Base-by-base conservation (phyloP, 2,888 invertebrate species). In the Tinea semifulvella region DNA sequence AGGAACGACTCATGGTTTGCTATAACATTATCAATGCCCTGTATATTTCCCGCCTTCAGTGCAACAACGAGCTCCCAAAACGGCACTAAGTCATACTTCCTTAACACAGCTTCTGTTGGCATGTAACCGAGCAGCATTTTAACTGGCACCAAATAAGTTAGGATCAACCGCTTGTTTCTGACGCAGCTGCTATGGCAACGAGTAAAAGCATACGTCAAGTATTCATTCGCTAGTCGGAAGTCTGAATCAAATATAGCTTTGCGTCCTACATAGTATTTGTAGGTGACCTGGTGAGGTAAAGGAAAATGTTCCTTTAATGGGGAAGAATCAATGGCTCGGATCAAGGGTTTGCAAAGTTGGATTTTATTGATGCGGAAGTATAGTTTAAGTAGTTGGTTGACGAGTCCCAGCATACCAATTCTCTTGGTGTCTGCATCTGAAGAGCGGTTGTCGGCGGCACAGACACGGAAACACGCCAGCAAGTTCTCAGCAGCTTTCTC, bases 231-330 rank as follows among this genome's bases (percentile, higher is more conserved):
- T 69, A 88, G 85, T 66, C 90, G 90, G 62, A 96, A 96, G 64
- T 98, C 95, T 45, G 96, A 96, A 70, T 99, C 98, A 66, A 98
- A 99, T 95, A 99, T 98, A 2, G 96, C 94, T 67, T 98, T 98
- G 20, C 98, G 85, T 0, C 98, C 98, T 13, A 97, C 94, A 74
- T 96, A 98, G 70, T 98, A 98, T 61, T 92, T 92, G 71, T 97
- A 99, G 0, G 98, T 98, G 45, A 99, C 94, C 63, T 94, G 91
- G 63, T 99, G 98, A 7, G 95, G 91, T 47, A 97, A 71, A 1
- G 93, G 89, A 68, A 97, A 98, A 48, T 88, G 87, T 46, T 96
- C 94, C 68, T 94, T 95, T 50, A 93, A 89, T 0, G 90, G 88
- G 11, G 94, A 91, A 11, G 95, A 94, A 58, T 98, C 98, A 50